Evolutionary conservation across 2,113 vertebrate species (phyloP), one percentile per base, ranked within the genome.

Genomic region (Carettochelys insculpta): DNA sequence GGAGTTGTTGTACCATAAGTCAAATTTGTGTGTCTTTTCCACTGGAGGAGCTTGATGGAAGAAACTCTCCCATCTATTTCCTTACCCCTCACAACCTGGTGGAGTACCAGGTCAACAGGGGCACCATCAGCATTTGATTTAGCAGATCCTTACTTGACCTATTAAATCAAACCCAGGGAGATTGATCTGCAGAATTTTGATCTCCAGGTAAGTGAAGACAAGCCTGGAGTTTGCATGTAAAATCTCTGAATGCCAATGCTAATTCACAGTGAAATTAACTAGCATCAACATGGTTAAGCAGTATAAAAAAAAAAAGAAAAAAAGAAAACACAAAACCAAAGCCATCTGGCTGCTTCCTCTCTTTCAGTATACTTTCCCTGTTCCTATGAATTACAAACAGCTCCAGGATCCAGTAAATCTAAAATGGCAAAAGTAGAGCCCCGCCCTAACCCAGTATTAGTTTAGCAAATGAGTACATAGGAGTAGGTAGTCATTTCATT

Each of bases 141-240:
- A n/a, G n/a, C n/a, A n/a, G n/a, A n/a, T n/a, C n/a, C n/a, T n/a
- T n/a, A n/a, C n/a, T n/a, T n/a, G n/a, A n/a, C n/a, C n/a, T n/a
- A n/a, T n/a, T n/a, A n/a, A n/a, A n/a, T n/a, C n/a, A n/a, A n/a
- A n/a, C n/a, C n/a, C n/a, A n/a, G n/a, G n/a, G n/a, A n/a, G n/a
- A n/a, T n/a, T n/a, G n/a, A n/a, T n/a, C n/a, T n/a, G n/a, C n/a
- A n/a, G n/a, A n/a, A n/a, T n/a, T n/a, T n/a, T n/a, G n/a, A n/a
- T n/a, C n/a, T n/a, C n/a, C n/a, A n/a, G n/a, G n/a, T n/a, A n/a
- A n/a, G n/a, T n/a, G n/a, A n/a, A n/a, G n/a, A n/a, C n/a, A n/a
- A n/a, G n/a, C n/a, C n/a, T n/a, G n/a, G n/a, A n/a, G 92, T 76
- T 88, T 77, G 17, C 41, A 87, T 90, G 73, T 6, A 83, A 79